These are phyloP conservation scores for Palloptera scutellata DNA, from an alignment of 2,888 invertebrate genomes.

Conservation along the genomic window DNA sequence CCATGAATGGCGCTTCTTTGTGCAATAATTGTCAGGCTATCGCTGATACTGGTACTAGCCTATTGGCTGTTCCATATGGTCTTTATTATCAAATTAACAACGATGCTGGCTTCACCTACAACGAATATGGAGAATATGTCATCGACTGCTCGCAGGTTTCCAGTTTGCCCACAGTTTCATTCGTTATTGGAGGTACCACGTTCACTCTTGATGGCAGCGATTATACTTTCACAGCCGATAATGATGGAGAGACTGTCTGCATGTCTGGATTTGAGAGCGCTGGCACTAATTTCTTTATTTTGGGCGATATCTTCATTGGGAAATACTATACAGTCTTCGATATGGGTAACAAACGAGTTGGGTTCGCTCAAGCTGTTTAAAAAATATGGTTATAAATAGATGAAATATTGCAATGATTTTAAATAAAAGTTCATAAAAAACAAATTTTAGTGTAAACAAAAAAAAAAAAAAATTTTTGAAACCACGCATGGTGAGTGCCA, in stretches of 20 bases:
- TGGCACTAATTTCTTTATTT: slow-evolving; percentile 83
- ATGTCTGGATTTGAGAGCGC: slow-evolving; percentile 89
- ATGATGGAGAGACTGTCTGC: slow-evolving; percentile 65
- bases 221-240: slow-evolving; percentile 70
- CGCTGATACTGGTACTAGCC: slow-evolving; percentile 94
- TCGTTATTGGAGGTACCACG: slow-evolving; percentile 75
- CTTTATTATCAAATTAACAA: slow-evolving; percentile 77
- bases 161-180: slow-evolving; percentile 77
- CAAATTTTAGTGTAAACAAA: too few relatives aligned
- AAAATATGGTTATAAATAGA: too few relatives aligned
- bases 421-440: too few relatives aligned
- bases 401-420: too few relatives aligned
- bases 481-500: too few relatives aligned
- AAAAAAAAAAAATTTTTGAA: too few relatives aligned
- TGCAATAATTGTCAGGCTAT: slow-evolving; percentile 85
- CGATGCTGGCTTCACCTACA: slow-evolving; percentile 72
- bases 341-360: slow-evolving; percentile 81
- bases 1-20: slow-evolving; percentile 66
- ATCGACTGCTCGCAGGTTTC: slow-evolving; percentile 82
- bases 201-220: slow-evolving; percentile 82
- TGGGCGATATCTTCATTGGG: slow-evolving; percentile 96
- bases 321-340: slow-evolving; percentile 96
- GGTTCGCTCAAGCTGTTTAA: slow-evolving; percentile 70
- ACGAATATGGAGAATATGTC: slow-evolving; percentile 51
- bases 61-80: slow-evolving; percentile 84